phyloP scores from a whole-genome alignment of 2,888 invertebrate species.

The Bugulina stolonifera region DNA sequence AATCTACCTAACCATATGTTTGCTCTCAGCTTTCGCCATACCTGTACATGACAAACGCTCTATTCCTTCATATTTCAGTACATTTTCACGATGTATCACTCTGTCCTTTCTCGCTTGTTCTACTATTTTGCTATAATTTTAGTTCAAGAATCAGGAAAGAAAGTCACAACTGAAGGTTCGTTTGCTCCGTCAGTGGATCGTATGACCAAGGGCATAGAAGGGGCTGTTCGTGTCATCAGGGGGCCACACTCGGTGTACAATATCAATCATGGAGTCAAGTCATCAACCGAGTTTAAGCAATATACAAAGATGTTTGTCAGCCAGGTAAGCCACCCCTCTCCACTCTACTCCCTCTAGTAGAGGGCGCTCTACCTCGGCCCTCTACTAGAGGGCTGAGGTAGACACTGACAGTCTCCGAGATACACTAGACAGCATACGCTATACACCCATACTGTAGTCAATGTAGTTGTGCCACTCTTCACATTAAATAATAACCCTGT shows the following conservation, averaged over 20 bases:
- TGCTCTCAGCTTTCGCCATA: too few species aligned
- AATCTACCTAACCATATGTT: too few species aligned
- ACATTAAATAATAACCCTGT: too few species aligned
- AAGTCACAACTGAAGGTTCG: neutral
- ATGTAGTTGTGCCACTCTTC: too few species aligned
- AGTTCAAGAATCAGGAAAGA: conserved; percentile 7
- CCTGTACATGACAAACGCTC: too few species aligned
- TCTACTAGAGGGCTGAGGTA: too few species aligned
- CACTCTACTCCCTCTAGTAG: too few species aligned
- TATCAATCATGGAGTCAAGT: neutral
- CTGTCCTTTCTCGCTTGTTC: too few species aligned
- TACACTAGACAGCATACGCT: neutral
- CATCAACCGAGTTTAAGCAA: neutral
- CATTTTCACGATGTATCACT: too few species aligned
- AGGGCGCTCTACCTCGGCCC: too few species aligned
- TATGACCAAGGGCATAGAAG: neutral
- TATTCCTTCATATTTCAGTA: too few species aligned
- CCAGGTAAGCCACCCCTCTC: neutral
- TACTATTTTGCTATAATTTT: neutral
- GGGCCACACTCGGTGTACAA: neutral
- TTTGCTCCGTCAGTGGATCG: neutral
- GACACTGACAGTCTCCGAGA: neutral
- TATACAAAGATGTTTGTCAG: neutral
- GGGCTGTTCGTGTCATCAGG: neutral
- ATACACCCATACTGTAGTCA: too few species aligned